phyloP scores from a whole-genome alignment of 2,797 vertebrate genomes.

The Lepilemur ruficaudatus region DNA sequence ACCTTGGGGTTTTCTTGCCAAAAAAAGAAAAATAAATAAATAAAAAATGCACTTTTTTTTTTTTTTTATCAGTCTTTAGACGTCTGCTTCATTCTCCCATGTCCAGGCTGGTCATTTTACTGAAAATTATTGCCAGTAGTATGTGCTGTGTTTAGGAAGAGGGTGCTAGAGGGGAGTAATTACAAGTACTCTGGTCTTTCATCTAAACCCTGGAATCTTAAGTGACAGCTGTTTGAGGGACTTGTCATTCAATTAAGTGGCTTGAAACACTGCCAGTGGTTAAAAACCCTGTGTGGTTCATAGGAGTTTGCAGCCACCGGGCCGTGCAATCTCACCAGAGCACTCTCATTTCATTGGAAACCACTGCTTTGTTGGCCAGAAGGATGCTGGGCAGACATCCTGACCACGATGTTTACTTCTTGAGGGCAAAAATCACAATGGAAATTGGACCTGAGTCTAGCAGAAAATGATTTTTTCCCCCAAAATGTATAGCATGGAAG shows the following conservation, averaged over 20 bases:
- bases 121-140: conserved; percentile 55
- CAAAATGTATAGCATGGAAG: not conserved
- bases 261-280: conserved; percentile 64
- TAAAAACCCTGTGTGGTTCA: conserved; percentile 64
- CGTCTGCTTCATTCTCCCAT: not conserved
- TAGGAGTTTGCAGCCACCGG: conserved; percentile 39
- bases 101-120: conserved; percentile 48
- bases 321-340: not conserved
- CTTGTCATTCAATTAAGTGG: conserved; percentile 75
- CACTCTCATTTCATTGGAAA: conserved; percentile 49
- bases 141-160: conserved; percentile 61
- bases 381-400: conserved; percentile 71
- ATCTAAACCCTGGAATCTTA: conserved; percentile 72
- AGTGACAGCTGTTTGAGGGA: conserved; percentile 72
- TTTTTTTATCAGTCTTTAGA: not conserved
- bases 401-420: conserved; percentile 71
- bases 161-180: conserved; percentile 68
- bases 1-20: conserved; percentile 27
- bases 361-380: conserved; percentile 43
- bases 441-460: conserved; percentile 65
- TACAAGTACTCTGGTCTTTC: conserved; percentile 69
- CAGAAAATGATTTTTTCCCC: conserved; percentile 46
- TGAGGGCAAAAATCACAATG: conserved; percentile 63
- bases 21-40: not conserved
- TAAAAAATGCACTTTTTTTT: not conserved